Evolutionary conservation across 2,797 vertebrate species (phyloP), one percentile per base, ranked within the genome.

Genomic region (Esox masquinongy): DNA sequence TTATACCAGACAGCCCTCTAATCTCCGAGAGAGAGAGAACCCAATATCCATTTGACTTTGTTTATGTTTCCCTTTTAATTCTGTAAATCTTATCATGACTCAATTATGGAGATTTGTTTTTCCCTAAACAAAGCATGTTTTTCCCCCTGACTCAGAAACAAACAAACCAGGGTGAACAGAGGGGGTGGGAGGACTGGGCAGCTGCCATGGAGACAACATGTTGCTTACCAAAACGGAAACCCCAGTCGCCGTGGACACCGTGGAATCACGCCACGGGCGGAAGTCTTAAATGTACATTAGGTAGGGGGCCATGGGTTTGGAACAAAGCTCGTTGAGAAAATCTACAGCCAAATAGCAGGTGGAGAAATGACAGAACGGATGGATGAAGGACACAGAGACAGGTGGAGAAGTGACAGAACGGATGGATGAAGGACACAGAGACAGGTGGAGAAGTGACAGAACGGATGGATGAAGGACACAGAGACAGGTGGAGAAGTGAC

Each of bases 21-120:
- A 8, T 11, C 19, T 56, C n/a, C 1, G 53, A 56, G n/a, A 16
- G 50, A 16, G 50, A 56, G 19, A 56, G 3, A 56, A 22, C 19
- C n/a, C 53, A 5, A 19, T n/a, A 19, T 19, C 81, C 53, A 80
- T 80, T 89, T 88, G 39, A 79, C 73, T 59, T 9, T 59, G 53
- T 59, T 59, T 22, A 22, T n/a, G n/a, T 22, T 59, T 11, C 53
- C 19, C n/a, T 5, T 59, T n/a, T 22, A 7, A 22, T 56, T 56
- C 53, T n/a, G n/a, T 59, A 59, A 59, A 59, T 17, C n/a, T n/a
- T n/a, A 59, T 22, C 53, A 59, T 12, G n/a, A 59, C 53, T 59
- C 8, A 22, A 9, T 59, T 59, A 59, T 70, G 72, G 74, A 56
- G 73, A 76, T 59, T 59, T 11, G 53, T n/a, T 22, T 59, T 22